A percentile compares a stretch with the other conserved stretches of the same genome.
These are phyloP conservation scores for Rhopilema esculentum DNA, from an alignment of 30 jellyfish, hydroid and myxozoan genomes.

Conservation along the genomic window DNA sequence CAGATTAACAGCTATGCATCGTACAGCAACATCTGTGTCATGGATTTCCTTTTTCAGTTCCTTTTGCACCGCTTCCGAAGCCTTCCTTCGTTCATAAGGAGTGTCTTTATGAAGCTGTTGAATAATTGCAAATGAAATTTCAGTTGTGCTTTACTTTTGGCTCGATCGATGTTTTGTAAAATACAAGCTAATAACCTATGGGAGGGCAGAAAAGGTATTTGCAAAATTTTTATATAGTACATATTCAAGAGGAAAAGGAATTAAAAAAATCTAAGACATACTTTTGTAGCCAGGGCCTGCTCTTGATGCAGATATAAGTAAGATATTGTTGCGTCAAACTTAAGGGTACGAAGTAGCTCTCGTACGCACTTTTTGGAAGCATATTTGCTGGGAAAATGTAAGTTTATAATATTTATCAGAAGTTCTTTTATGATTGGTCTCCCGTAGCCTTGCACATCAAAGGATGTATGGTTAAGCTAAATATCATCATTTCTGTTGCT, in stretches of 20 bases:
- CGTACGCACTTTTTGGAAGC: background rate
- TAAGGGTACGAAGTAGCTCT: background rate
- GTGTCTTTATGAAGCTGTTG: conserved; percentile 15
- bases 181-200: background rate
- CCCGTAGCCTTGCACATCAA: background rate
- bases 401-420: background rate
- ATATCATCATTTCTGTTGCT: background rate
- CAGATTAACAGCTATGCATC: conserved; percentile 18
- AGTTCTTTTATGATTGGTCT: background rate
- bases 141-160: background rate
- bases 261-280: background rate
- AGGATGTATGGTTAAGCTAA: background rate
- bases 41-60: background rate
- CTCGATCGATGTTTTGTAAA: background rate
- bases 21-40: conserved; percentile 9
- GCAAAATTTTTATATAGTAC: background rate
- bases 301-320: background rate
- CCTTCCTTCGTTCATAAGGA: conserved; percentile 17
- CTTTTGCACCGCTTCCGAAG: conserved; percentile 5
- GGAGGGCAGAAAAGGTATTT: background rate
- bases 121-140: background rate
- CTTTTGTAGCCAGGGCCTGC: background rate
- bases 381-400: background rate
- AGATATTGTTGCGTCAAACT: background rate
- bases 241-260: background rate